These are phyloP conservation scores for Prolemur simus DNA, from an alignment of 2,113 vertebrate species.

Conservation along the genomic window DNA sequence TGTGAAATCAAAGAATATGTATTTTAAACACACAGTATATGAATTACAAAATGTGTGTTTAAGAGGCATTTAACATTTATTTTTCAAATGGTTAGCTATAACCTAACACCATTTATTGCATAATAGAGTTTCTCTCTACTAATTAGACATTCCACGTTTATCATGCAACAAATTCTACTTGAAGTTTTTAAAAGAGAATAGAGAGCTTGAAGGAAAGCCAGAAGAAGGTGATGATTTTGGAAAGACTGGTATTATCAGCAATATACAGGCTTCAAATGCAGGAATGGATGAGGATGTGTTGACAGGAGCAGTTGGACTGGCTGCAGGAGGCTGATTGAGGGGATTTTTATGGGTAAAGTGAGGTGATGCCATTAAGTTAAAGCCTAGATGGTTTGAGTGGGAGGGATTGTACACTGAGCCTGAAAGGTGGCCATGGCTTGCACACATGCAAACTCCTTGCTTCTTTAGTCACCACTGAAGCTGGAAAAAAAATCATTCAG, in stretches of 20 bases:
- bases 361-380: neutral
- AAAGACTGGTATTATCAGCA: neutral
- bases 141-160: neutral
- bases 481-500: neutral
- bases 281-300: neutral
- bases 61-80: neutral
- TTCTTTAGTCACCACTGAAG: conserved; percentile 7
- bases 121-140: neutral
- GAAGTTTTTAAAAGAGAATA: conserved; percentile 12
- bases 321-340: neutral
- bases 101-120: neutral
- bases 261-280: neutral
- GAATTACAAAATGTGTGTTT: neutral
- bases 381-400: neutral
- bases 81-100: neutral
- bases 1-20: neutral
- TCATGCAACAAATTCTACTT: neutral
- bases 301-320: neutral
- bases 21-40: neutral
- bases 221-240: neutral
- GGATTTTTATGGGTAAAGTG: neutral
- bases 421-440: neutral
- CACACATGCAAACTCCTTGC: neutral
- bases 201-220: neutral
- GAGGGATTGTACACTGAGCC: neutral